Base-by-base conservation (phyloP, 2,888 invertebrate species). In the Ichneumoninae sp. region DNA sequence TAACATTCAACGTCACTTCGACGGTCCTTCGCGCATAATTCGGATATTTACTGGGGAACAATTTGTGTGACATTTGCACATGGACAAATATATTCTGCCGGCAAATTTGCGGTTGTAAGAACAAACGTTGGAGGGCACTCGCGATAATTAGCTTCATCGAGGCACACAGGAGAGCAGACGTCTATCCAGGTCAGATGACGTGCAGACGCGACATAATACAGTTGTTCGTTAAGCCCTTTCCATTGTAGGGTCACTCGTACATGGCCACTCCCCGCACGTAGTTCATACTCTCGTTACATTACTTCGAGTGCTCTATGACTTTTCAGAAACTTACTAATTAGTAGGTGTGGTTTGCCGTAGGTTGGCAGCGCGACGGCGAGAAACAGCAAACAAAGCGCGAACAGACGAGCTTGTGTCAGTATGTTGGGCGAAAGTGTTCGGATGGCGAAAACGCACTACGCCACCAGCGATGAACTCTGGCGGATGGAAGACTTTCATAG, bases 301-400 rank as follows among this genome's bases (percentile, higher is more conserved):
- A 73, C 40, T 65, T 80, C 79, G 66, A 80, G 73, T 66, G 71
- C 71, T 73, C 66, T 54, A 73, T 80, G 73, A 66, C 79, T 80
- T 80, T 80, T 36, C 22, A 52, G 73, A 73, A 80, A 80, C 79
- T 80, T 73, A 22, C 66, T 80, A 80, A 80, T 80, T 80, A 80
- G 66, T 66, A 66, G 79, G 73, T 73, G 79, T 44, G 73, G 79
- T 80, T 73, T 10, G 44, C 52, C 78, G 22, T n/a, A 19, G 16
- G 57, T 66, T 36, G 22, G 4, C n/a, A 70, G 65, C 3, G 44
- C 26, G 19, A 57, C 33, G 60, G 68, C 54, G n/a, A 40, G 63
- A 33, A 19, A 70, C 33, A 7, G n/a, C 40, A 3, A 2, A 65
- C n/a, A 16, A 40, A 70, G 7, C 30, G 13, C 10, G 50, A 70